Percentiles rank a stretch among this genome's conserved stretches.
These are phyloP conservation scores for Tadarida brasiliensis DNA, from an alignment of 2,797 vertebrate genomes.

Conservation along the genomic window DNA sequence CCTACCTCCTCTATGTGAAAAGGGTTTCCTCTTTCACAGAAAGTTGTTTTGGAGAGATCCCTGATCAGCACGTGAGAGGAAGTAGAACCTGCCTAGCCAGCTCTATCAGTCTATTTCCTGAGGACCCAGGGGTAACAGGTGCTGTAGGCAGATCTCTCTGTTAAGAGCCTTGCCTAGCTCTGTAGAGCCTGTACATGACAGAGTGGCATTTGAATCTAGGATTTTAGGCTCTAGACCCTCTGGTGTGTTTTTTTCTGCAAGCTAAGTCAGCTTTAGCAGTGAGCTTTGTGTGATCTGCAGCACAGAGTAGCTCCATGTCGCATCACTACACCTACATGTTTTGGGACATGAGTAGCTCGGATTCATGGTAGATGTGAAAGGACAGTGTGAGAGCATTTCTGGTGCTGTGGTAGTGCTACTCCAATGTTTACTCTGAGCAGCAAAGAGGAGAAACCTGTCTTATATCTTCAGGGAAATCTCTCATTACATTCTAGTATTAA, in stretches of 20 bases:
- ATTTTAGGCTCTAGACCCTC: background rate
- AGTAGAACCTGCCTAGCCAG: background rate
- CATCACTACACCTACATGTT: no score
- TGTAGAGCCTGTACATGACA: background rate
- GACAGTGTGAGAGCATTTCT: background rate
- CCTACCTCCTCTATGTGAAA: background rate
- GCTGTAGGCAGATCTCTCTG: background rate
- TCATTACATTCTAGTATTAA: background rate
- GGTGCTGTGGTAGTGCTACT: background rate
- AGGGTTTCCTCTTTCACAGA: background rate
- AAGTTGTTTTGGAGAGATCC: background rate
- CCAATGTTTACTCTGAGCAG: background rate
- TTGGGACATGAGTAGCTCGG: background rate
- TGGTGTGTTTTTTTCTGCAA: background rate
- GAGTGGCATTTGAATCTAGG: background rate
- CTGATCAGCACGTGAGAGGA: background rate
- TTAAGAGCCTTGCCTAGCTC: background rate
- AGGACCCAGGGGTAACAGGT: background rate
- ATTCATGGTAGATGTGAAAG: background rate
- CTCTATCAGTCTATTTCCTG: background rate
- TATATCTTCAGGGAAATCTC: background rate
- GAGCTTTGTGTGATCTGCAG: background rate
- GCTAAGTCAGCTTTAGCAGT: background rate
- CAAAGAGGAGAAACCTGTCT: background rate
- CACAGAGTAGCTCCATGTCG: background rate